Base-by-base conservation (phyloP, 1,140 invertebrate species). In the Aphidius ervi region DNA sequence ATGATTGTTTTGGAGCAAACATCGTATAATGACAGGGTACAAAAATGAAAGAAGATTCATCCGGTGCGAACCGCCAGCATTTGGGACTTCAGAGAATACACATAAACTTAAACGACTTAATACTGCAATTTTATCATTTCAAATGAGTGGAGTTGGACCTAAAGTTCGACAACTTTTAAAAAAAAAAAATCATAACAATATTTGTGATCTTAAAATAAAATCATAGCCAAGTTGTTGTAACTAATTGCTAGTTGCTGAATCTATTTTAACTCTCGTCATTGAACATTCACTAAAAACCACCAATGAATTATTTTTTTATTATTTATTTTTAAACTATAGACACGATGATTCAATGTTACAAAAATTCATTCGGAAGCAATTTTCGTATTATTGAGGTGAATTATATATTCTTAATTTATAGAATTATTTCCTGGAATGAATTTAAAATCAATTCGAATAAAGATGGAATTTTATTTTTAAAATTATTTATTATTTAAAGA, bases 121-220 rank as follows among this genome's bases (percentile, higher is more conserved):
- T 79, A 75, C 77, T 72, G 74, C 76, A 79, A 80, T 80, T 79
- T 80, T 78, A 80, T 79, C 77, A 80, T 77, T 80, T 69, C 66
- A 67, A 69, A 68, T 70, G 58, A 47, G 48, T 42, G 45, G 45
- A 48, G 42, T 57, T 62, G 46, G 9, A 42, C 45, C 54, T 37
- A 9, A 43, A 39, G 9, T 31, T 31, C 2, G 23, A 31, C 23
- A 31, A 31, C 23, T 3, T 31, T 4, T 31, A 43, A 16, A 16
- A 54, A 54, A 54, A 54, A 54, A 54, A n/a, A 37, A 54, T 54
- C 40, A 40, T 54, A 54, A 41, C 52, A 46, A 60, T 74, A 75
- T 71, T 65, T 77, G 75, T 67, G 76, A 73, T 78, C 72, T 74
- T 71, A 71, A 79, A 80, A 80, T 80, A 78, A 79, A 79, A 78